phyloP scores from a whole-genome alignment of 2,888 invertebrate genomes.

The Flexamia atlantica region DNA sequence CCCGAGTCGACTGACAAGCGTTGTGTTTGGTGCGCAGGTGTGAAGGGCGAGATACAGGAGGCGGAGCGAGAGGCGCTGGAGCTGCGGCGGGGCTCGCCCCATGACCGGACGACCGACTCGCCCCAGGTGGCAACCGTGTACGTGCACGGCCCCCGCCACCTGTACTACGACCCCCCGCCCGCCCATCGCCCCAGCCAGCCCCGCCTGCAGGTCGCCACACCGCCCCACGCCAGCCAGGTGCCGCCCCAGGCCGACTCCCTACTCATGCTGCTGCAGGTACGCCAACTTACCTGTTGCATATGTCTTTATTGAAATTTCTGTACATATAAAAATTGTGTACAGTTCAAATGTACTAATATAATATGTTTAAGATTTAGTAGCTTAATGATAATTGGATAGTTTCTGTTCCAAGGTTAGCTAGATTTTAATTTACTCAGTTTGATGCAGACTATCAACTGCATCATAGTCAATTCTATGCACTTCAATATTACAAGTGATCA shows the following conservation, averaged over 20 bases:
- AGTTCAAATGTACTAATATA: no score
- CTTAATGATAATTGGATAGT: no score
- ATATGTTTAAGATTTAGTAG: no score
- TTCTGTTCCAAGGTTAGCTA: no score
- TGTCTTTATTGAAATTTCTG: no score
- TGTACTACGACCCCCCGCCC: slow-evolving; percentile 72
- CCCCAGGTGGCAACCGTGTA: slow-evolving; percentile 85
- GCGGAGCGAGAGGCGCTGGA: slow-evolving; percentile 67
- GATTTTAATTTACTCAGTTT: no score
- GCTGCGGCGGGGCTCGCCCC: slow-evolving; percentile 72
- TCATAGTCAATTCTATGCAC: no score
- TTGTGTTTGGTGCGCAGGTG: slow-evolving; percentile 39
- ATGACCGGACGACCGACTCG: slow-evolving; percentile 82
- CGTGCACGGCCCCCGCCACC: slow-evolving; percentile 70
- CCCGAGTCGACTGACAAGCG: no score
- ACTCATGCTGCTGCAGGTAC: slow-evolving; percentile 85
- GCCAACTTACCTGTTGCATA: slow-evolving; percentile 64
- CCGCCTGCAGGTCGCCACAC: slow-evolving; percentile 78
- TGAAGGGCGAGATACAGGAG: slow-evolving; percentile 62
- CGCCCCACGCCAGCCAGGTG: slow-evolving; percentile 87
- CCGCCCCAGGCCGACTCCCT: slow-evolving; percentile 91
- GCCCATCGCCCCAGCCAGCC: slow-evolving; percentile 74
- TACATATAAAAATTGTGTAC: no score
- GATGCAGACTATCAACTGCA: no score
- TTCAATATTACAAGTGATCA: no score